Conservation (phyloP, 2,113 vertebrate species). For the Cavia porcellus region DNA sequence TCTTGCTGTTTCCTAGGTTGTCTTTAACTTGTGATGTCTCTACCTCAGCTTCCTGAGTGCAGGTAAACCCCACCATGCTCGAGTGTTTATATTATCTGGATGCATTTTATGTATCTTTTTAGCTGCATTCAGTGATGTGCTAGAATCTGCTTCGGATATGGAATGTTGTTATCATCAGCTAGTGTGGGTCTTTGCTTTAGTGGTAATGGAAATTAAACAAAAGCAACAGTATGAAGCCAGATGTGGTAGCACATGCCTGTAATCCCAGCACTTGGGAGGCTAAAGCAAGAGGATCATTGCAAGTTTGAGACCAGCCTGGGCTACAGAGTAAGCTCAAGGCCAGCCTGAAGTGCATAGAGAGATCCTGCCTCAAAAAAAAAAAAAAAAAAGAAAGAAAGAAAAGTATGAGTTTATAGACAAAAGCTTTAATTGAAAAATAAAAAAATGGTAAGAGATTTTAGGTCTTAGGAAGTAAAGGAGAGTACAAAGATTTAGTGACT, state of each 20-base stretch:
- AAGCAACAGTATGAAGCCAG: not conserved
- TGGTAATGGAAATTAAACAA: not conserved
- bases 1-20: not conserved
- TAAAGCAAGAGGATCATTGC: no score
- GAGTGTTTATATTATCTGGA: not conserved
- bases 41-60: not conserved
- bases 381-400: not conserved
- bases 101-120: not conserved
- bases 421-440: not conserved
- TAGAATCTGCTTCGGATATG: not conserved
- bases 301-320: no score
- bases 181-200: not conserved
- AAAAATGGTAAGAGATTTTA: not conserved
- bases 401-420: not conserved
- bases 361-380: no score
- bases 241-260: no score
- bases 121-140: not conserved
- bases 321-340: no score
- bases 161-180: not conserved
- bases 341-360: no score
- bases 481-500: not conserved
- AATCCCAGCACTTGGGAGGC: no score
- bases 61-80: not conserved
- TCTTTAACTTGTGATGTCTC: not conserved
- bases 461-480: not conserved